Base-by-base conservation (phyloP, 2,113 vertebrate genomes). In the Astur gentilis region DNA sequence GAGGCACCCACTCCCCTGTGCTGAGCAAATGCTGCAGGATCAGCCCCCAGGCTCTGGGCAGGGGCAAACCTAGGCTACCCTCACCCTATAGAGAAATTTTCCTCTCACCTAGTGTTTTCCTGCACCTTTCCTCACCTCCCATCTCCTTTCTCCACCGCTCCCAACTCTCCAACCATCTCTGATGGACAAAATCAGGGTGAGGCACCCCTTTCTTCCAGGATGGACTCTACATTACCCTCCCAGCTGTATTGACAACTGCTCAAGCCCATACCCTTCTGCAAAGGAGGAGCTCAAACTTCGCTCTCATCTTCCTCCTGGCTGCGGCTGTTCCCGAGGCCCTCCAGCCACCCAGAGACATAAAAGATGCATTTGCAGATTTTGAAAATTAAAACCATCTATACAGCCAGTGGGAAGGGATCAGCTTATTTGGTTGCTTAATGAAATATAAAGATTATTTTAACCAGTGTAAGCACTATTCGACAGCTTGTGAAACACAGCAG, bases 361-460 rank as follows among this genome's bases (percentile, higher is more conserved):
- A 98, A 98, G 98, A 98, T 98, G 98, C 98, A 98, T 98, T 98
- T 98, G 98, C 98, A 98, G 98, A 97, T 98, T 98, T 97, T 97
- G 97, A 98, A 98, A 98, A 98, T 98, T 98, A 98, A 98, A 98
- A 96, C 98, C 98, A 98, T 98, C 98, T 97, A 98, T 98, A 98
- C 98, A 97, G 98, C 96, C 98, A 91, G 97, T 98, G 98, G 98
- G 98, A 97, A 97, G 91, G 87, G 98, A 98, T 98, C 98, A 98
- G 98, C 98, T 98, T 98, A 98, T 98, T 98, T 98, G 98, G 98
- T 98, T 98, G 98, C 98, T 98, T 98, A 98, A 99, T 98, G 98
- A 98, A 98, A 98, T 98, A 99, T 99, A 98, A 99, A 98, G 98
- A 98, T 98, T 98, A 98, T 98, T 98, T 98, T 98, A 98, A 98